A percentile compares a stretch with the other conserved stretches of the same genome.
Conservation (phyloP, 1,140 invertebrate genomes). For the Tenebrio molitor region DNA sequence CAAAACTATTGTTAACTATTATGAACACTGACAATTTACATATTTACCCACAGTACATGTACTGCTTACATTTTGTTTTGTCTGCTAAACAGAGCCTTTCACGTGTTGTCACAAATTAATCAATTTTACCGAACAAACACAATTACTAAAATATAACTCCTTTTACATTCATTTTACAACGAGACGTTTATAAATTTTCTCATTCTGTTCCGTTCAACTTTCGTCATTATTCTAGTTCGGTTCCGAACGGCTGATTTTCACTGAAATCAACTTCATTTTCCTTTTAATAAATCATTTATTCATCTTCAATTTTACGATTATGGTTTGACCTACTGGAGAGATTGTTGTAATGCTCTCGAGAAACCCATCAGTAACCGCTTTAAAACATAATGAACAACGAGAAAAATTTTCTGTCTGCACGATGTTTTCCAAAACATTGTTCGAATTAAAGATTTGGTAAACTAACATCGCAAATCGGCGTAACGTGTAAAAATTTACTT, state of each 20-base stretch:
- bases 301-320: conserved; percentile 17
- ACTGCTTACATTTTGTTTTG: conserved; percentile 30
- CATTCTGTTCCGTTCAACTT: conserved; percentile 2
- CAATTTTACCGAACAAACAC: conserved; percentile 16
- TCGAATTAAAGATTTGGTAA: no score
- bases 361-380: neutral
- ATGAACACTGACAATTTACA: conserved; percentile 1
- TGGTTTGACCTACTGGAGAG: neutral
- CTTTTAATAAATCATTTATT: conserved; percentile 22
- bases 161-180: neutral
- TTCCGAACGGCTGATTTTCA: neutral
- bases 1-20: conserved; percentile 24
- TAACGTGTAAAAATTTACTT: no score
- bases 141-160: conserved; percentile 13
- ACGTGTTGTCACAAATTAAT: neutral
- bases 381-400: no score
- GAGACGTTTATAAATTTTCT: neutral
- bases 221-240: no score
- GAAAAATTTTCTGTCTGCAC: no score
- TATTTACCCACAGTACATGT: neutral
- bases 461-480: no score
- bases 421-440: no score
- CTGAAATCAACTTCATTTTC: conserved; percentile 12
- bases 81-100: conserved; percentile 1
- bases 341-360: conserved; percentile 3